Conservation (phyloP, 2,888 invertebrate genomes). For the Notodonta ziczac region DNA sequence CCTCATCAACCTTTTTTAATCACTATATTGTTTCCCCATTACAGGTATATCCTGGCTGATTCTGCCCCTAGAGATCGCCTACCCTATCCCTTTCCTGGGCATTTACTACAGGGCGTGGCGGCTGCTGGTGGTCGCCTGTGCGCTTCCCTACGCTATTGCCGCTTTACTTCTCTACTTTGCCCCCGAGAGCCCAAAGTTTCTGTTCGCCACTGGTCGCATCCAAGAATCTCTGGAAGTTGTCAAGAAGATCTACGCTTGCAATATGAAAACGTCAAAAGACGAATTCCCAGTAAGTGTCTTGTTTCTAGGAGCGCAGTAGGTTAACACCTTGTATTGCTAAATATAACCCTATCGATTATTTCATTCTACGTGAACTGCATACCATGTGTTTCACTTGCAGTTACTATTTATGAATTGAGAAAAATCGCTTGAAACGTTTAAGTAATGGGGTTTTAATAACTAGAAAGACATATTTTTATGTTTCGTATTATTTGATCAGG, state of each 20-base stretch:
- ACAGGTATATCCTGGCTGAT: conserved; percentile 88
- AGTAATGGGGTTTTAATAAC: too few relatives aligned
- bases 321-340: too few relatives aligned
- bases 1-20: background rate
- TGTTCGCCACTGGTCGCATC: conserved; percentile 85
- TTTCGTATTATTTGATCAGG: too few relatives aligned
- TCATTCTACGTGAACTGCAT: too few relatives aligned
- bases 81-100: conserved; percentile 72
- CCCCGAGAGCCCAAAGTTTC: conserved; percentile 93
- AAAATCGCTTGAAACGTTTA: too few relatives aligned
- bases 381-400: too few relatives aligned
- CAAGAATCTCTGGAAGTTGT: conserved; percentile 83
- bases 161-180: conserved; percentile 83
- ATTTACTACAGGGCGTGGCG: conserved; percentile 90
- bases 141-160: conserved; percentile 86
- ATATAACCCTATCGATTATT: too few relatives aligned
- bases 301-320: background rate
- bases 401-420: too few relatives aligned
- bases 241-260: conserved; percentile 66
- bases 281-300: conserved; percentile 60
- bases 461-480: too few relatives aligned
- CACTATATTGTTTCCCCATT: conserved; percentile 20
- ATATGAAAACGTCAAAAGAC: conserved; percentile 56
- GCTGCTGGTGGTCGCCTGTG: conserved; percentile 87
- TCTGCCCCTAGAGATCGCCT: conserved; percentile 83